Percentiles rank a stretch among this genome's conserved stretches.
Conservation (phyloP, 2,888 invertebrate genomes). For the Tridacna gigas region DNA sequence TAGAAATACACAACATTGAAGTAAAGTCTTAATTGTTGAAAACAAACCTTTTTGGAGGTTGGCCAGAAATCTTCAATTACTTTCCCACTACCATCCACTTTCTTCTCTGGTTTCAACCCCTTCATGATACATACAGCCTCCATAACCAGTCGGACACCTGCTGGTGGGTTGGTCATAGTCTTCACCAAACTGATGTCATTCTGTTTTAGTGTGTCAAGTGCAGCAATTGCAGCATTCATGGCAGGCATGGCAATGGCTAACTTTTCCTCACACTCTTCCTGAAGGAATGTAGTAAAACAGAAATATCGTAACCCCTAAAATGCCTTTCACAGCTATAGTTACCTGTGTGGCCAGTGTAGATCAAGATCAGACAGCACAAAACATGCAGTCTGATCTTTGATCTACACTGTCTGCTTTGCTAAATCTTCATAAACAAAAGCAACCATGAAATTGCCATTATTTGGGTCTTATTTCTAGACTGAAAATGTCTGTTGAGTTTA, state of each 20-base stretch:
- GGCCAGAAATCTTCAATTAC: slow-evolving; percentile 83
- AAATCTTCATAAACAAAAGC: too few species aligned
- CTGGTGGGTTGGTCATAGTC: slow-evolving; percentile 82
- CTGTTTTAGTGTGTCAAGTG: slow-evolving; percentile 84
- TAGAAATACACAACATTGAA: too few species aligned
- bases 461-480: too few species aligned
- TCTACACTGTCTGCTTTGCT: too few species aligned
- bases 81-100: slow-evolving; percentile 80
- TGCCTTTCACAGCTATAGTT: too few species aligned
- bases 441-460: too few species aligned
- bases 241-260: slow-evolving; percentile 84
- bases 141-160: slow-evolving; percentile 84
- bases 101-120: slow-evolving; percentile 83
- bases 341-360: too few species aligned
- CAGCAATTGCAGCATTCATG: slow-evolving; percentile 83
- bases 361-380: too few species aligned
- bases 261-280: slow-evolving; percentile 84
- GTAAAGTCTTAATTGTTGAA: not conserved
- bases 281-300: not conserved
- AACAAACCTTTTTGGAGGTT: slow-evolving; percentile 81
- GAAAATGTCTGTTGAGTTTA: too few species aligned
- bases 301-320: too few species aligned
- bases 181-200: slow-evolving; percentile 84
- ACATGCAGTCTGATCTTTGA: too few species aligned
- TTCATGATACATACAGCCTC: slow-evolving; percentile 85